phyloP scores from a whole-genome alignment of 2,888 invertebrate genomes.

The Meteorus cinctellus region DNA sequence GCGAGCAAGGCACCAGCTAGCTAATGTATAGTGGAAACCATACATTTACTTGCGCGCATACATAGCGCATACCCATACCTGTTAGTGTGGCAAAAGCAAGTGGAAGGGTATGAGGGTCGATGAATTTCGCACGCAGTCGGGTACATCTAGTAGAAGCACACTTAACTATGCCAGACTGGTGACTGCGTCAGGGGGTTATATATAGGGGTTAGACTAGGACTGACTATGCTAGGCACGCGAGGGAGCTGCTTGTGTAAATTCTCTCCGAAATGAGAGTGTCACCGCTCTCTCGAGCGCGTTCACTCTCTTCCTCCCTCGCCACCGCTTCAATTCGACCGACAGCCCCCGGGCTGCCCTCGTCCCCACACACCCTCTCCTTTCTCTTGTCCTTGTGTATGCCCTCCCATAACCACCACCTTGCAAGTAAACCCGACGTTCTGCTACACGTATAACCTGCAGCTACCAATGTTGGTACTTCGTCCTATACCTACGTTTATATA shows the following conservation, averaged over 20 bases:
- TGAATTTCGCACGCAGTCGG: constrained; percentile 65
- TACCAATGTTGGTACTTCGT: constrained; percentile 51
- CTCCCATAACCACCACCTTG: constrained; percentile 29
- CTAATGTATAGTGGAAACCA: not conserved
- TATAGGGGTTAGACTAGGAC: constrained; percentile 64
- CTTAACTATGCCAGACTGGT: constrained; percentile 68
- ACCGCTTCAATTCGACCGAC: constrained; percentile 42
- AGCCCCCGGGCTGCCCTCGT: not conserved
- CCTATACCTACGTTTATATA: constrained; percentile 37
- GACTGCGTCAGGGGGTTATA: constrained; percentile 59
- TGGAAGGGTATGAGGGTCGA: constrained; percentile 48
- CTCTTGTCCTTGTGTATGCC: constrained; percentile 53
- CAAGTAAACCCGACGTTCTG: constrained; percentile 37
- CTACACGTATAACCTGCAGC: constrained; percentile 43
- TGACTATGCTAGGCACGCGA: constrained; percentile 73
- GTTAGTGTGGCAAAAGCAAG: constrained; percentile 15
- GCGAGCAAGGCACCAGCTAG: not conserved
- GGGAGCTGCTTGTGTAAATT: constrained; percentile 71
- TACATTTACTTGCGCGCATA: not conserved
- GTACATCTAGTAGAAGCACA: constrained; percentile 62
- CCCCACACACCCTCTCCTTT: constrained; percentile 51
- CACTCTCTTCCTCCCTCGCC: constrained; percentile 35
- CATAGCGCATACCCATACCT: not conserved
- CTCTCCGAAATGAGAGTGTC: constrained; percentile 72
- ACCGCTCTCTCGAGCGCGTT: constrained; percentile 58